Base-by-base conservation (phyloP, 2,113 vertebrate genomes). In the Nymphicus hollandicus region DNA sequence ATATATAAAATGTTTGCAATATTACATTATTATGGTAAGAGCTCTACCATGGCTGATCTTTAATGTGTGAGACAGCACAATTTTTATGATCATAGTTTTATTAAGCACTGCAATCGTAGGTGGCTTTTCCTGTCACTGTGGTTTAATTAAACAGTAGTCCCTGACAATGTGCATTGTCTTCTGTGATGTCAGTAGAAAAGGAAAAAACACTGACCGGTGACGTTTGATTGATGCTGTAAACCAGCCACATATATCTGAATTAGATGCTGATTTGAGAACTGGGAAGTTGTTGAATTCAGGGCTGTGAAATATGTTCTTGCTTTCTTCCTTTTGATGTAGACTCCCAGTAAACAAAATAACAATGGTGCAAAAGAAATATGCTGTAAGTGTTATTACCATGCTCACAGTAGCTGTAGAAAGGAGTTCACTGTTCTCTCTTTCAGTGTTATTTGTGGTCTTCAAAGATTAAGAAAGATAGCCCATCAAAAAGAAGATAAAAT, bases 41-140 rank as follows among this genome's bases (percentile, higher is more conserved):
- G 3, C 5, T n/a, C 14, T 2, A 1, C 37, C 31, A 13, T 44
- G 16, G 28, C 25, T 81, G 24, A 53, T 80, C 7, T 63, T 11
- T 49, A 37, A 65, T 24, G 8, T 58, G 16, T n/a, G 35, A 79
- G 17, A 7, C 46, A 70, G 17, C 17, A 79, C 11, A 66, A 13
- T 68, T 44, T 53, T 55, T 88, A 31, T 31, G 33, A 7, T 78
- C 0, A 0, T 52, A 24, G 16, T 43, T 92, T 84, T 46, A 71
- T 65, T 84, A 76, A 84, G 14, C 41, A 17, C 20, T 52, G 24
- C 17, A 46, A 60, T 83, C 83, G 17, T 73, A 85, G 50, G 31
- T 63, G 50, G 73, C 55, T 94, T 88, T 96, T 97, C 89, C 71
- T 94, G 82, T 73, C 60, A 25, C n/a, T 95, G 85, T 89, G 69